Conservation (phyloP, 1,140 invertebrate genomes). For the Caenorhabditis elegans region DNA sequence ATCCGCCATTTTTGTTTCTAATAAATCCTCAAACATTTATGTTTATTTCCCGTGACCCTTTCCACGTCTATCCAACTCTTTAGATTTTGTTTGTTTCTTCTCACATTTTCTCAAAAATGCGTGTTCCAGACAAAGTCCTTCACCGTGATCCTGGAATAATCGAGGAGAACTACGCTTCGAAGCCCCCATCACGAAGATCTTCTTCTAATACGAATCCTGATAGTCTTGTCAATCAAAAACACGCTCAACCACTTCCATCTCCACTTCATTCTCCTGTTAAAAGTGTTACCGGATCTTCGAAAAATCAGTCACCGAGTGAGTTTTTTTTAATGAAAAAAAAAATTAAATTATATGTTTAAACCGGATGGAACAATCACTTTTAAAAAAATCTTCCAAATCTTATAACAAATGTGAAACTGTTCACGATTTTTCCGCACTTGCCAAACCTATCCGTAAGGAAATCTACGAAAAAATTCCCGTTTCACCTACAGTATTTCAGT, state of each 20-base stretch:
- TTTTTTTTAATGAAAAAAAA: too few species aligned
- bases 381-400: too few species aligned
- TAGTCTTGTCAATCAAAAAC: slow-evolving; percentile 11
- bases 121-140: background rate
- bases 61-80: too few species aligned
- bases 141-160: slow-evolving; percentile 21
- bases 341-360: too few species aligned
- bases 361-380: too few species aligned
- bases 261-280: background rate
- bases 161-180: slow-evolving; percentile 18
- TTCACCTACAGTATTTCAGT: background rate
- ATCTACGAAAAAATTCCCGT: background rate
- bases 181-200: background rate
- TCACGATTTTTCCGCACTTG: too few species aligned
- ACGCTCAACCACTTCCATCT: slow-evolving; percentile 28
- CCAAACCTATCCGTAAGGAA: too few species aligned
- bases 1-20: too few species aligned
- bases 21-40: too few species aligned
- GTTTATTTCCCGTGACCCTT: too few species aligned
- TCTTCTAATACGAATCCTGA: slow-evolving; percentile 1
- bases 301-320: background rate
- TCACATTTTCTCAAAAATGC: background rate
- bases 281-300: background rate
- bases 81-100: background rate
- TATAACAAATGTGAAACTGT: too few species aligned